Base-by-base conservation (phyloP, 2,888 invertebrate genomes). In the Tortrix viridana region DNA sequence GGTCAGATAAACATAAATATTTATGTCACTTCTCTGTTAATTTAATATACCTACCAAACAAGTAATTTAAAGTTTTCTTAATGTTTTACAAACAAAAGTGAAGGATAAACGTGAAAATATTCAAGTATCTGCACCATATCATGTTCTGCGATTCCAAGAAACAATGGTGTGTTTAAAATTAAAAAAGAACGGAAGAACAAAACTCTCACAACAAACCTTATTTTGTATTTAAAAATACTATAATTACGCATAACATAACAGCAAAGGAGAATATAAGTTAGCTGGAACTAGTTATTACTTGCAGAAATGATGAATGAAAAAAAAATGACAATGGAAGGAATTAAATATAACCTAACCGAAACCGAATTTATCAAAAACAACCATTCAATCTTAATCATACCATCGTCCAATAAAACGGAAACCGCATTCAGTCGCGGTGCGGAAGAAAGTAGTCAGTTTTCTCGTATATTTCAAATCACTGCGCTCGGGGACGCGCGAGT, bases 121-220 rank as follows among this genome's bases (percentile, higher is more conserved):
- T 41, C 43, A 47, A 47, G 52, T 26, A 65, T 7, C 32, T 32
- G 19, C 26, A 38, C 37, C 7, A 66, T 69, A 73, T n/a, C 75
- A 76, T 72, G 72, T 75, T 68, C 72, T 74, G 71, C 18, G 56
- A 62, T 77, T 76, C 70, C 60, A 19, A 65, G 69, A 71, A 76
- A 78, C 79, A 79, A 75, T 76, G 70, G 69, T 66, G n/a, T 60
- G 60, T 54, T 43, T 48, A 48, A 26, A 48, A 14, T 52, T 22
- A 47, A 60, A 49, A 41, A 41, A n/a, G 37, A 50, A 37, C 32
- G 19, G 26, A 43, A 46, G 16, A n/a, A 52, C 22, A 18, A 53
- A 18, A 19, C n/a, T 46, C 22, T 46, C 5, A 41, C 48, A 48
- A 41, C 22, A 47, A 37, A 12, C 37, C 37, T 3, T n/a, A 37